Evolutionary conservation across 2,113 vertebrate genomes (phyloP).

Genomic region (Rutilus rutilus): DNA sequence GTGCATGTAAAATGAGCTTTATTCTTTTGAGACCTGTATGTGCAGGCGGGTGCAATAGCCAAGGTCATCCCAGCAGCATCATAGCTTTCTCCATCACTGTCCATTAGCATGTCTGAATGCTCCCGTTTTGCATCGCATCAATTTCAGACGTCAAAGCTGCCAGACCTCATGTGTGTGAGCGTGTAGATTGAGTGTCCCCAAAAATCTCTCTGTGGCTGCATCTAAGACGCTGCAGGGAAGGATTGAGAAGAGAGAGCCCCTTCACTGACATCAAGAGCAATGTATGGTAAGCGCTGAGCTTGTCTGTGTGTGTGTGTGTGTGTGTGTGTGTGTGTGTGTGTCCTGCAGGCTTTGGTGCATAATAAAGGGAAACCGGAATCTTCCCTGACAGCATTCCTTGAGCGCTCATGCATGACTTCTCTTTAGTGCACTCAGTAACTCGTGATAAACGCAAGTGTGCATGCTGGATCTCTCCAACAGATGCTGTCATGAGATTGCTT

Average conservation of each 20-base stretch:
- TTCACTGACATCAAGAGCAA: conserved; percentile 41
- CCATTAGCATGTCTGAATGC: conserved; percentile 39
- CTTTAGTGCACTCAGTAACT: background rate
- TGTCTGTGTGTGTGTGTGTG: conserved; percentile 29
- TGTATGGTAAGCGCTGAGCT: conserved; percentile 54
- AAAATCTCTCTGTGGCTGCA: conserved; percentile 56
- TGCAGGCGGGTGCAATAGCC: conserved; percentile 67
- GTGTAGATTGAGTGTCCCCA: conserved; percentile 35
- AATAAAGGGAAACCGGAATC: conserved; percentile 1
- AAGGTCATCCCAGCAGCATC: conserved; percentile 78
- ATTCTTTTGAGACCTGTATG: conserved; percentile 58
- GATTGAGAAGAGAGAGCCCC: conserved; percentile 46
- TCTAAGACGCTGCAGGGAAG: conserved; percentile 59
- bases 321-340: conserved; percentile 26
- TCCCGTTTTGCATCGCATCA: background rate
- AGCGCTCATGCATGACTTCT: conserved; percentile 18
- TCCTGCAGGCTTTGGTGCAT: conserved; percentile 3
- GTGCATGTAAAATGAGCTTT: conserved; percentile 57
- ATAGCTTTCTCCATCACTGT: conserved; percentile 60
- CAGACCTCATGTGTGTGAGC: conserved; percentile 36
- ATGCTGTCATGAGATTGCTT: conserved; percentile 20
- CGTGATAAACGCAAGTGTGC: background rate
- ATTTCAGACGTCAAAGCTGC: background rate
- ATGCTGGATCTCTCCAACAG: background rate
- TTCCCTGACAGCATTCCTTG: conserved; percentile 21